A percentile compares a stretch with the other conserved stretches of the same genome.
These are phyloP conservation scores for Ecdyonurus torrentis DNA, from an alignment of 2,888 invertebrate species.

Conservation along the genomic window DNA sequence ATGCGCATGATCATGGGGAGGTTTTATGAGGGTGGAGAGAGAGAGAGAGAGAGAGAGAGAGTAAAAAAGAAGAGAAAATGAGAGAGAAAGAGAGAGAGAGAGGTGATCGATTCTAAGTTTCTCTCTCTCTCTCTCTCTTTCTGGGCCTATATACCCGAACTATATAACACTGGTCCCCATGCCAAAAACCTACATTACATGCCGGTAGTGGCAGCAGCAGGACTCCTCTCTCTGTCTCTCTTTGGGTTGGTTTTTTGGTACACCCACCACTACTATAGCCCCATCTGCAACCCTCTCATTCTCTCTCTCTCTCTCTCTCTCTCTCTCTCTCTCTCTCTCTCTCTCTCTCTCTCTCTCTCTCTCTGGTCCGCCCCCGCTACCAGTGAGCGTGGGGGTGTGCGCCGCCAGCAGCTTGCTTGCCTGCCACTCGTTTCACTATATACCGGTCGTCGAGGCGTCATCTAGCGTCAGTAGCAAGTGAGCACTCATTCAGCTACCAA, in stretches of 20 bases:
- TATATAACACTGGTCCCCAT: background rate
- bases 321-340: background rate
- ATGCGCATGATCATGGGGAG: background rate
- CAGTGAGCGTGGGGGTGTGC: too few relatives aligned
- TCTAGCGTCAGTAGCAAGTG: background rate
- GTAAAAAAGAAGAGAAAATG: too few relatives aligned
- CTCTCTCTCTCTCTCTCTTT: background rate
- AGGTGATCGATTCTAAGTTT: background rate
- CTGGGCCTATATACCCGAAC: background rate
- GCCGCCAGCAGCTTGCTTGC: too few relatives aligned
- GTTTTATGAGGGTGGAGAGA: background rate
- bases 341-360: background rate
- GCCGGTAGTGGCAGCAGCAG: background rate
- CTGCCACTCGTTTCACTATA: too few relatives aligned
- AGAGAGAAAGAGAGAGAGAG: background rate
- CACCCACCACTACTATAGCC: background rate
- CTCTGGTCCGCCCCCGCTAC: too few relatives aligned
- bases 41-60: background rate
- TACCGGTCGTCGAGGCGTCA: background rate
- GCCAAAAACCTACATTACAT: background rate
- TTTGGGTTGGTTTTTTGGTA: too few relatives aligned
- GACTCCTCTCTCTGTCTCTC: background rate
- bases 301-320: background rate
- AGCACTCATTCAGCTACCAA: background rate
- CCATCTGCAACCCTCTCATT: background rate